Conservation (phyloP, 2,797 vertebrate species). For the Sciurus vulgaris region DNA sequence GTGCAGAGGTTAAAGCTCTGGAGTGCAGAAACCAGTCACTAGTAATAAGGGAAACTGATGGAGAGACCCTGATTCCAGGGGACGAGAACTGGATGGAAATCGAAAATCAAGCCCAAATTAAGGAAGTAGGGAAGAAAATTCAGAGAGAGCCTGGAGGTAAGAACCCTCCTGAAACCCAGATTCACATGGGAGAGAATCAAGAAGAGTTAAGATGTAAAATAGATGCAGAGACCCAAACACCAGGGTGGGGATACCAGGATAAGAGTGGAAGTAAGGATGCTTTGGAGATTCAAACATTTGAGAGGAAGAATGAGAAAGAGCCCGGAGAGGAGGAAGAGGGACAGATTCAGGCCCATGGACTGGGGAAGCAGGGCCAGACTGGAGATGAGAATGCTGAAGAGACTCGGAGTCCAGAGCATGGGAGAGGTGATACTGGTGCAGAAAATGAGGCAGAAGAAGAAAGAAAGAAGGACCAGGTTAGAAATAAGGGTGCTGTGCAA, state of each 20-base stretch:
- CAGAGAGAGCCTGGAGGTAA: not conserved
- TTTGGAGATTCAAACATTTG: not conserved
- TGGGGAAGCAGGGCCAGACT: not conserved
- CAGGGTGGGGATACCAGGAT: not conserved
- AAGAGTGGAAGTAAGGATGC: not conserved
- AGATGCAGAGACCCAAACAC: constrained; percentile 62
- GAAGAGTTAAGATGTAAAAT: constrained; percentile 13
- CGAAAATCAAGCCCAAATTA: not conserved
- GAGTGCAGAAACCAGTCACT: not conserved
- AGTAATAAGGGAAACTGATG: not conserved
- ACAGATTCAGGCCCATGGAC: not conserved
- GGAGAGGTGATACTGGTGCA: not conserved
- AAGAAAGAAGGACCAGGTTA: not conserved
- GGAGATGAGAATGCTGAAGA: not conserved
- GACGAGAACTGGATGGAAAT: not conserved
- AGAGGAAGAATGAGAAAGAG: not conserved
- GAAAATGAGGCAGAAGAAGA: not conserved
- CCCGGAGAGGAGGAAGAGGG: not conserved
- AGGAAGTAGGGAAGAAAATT: not conserved
- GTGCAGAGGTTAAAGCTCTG: not conserved
- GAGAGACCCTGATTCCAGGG: not conserved
- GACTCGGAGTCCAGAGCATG: not conserved
- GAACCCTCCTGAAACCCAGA: not conserved
- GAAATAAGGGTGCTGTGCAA: not conserved
- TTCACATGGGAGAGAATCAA: not conserved